Conservation (phyloP, 1,140 invertebrate species). For the Oryzaephilus surinamensis region DNA sequence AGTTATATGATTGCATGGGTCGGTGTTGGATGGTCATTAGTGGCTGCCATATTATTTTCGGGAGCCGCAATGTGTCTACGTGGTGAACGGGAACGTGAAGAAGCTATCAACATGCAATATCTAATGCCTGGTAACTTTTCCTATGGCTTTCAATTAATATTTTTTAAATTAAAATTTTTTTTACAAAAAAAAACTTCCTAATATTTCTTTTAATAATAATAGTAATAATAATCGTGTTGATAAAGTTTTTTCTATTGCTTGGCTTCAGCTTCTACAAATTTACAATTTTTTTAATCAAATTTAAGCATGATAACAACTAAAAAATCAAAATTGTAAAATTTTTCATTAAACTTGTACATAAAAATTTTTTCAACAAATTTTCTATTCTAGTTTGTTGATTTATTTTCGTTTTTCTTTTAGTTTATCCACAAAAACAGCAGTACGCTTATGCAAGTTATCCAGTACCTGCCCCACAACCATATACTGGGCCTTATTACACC, state of each 20-base stretch:
- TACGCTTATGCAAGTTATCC: conserved; percentile 80
- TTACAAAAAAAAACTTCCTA: too few relatives aligned
- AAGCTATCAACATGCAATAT: conserved; percentile 94
- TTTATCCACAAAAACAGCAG: conserved; percentile 89
- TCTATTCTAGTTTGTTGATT: background rate
- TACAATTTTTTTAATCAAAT: background rate
- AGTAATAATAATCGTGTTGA: background rate
- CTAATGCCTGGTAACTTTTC: conserved; percentile 82
- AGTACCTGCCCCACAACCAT: conserved; percentile 64
- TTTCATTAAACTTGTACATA: background rate
- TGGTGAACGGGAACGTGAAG: conserved; percentile 83
- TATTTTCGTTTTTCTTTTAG: conserved; percentile 42
- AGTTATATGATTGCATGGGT: conserved; percentile 93
- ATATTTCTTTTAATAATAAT: background rate
- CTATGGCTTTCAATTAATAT: too few relatives aligned
- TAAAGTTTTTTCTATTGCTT: background rate
- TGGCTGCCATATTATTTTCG: conserved; percentile 84
- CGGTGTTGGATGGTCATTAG: conserved; percentile 76
- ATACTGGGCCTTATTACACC: conserved; percentile 74
- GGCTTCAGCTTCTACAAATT: background rate
- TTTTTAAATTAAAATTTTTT: too few relatives aligned
- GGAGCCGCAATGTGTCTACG: conserved; percentile 85
- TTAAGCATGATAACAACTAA: background rate
- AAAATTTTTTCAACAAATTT: background rate
- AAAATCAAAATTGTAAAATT: background rate